phyloP scores from a whole-genome alignment of 2,113 vertebrate species.

The Thunnus thynnus region DNA sequence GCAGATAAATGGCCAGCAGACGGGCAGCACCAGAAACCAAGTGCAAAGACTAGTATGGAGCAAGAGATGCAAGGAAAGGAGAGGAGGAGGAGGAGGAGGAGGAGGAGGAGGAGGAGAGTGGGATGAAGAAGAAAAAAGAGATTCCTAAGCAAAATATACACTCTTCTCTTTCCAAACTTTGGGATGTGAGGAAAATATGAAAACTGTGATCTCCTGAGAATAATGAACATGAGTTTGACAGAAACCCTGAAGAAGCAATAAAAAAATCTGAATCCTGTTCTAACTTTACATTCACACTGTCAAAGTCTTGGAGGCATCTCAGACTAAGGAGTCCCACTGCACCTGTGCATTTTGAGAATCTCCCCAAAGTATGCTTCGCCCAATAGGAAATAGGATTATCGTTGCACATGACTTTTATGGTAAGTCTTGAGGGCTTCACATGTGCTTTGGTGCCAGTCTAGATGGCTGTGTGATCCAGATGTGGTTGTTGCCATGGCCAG shows the following conservation, averaged over 20 bases:
- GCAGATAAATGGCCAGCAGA: constrained; percentile 63
- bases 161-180: constrained; percentile 58
- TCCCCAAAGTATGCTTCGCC: constrained; percentile 31
- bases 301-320: constrained; percentile 48
- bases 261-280: constrained; percentile 13
- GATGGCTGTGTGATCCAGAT: constrained; percentile 79
- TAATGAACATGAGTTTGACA: constrained; percentile 26
- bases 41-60: constrained; percentile 54
- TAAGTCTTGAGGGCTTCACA: constrained; percentile 62
- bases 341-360: constrained; percentile 60
- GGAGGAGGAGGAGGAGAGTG: constrained; percentile 43
- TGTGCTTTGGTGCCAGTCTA: constrained; percentile 63
- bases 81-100: constrained; percentile 28
- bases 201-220: constrained; percentile 21
- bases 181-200: constrained; percentile 25
- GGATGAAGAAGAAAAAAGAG: constrained; percentile 57
- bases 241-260: constrained; percentile 4
- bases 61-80: constrained; percentile 58
- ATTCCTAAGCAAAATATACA: constrained; percentile 56
- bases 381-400: constrained; percentile 53
- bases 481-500: constrained; percentile 85
- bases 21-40: constrained; percentile 50
- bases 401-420: constrained; percentile 65
- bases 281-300: constrained; percentile 52
- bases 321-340: constrained; percentile 40